Percentiles rank a stretch among this genome's conserved stretches.
These are phyloP conservation scores for Myripristis murdjan DNA, from an alignment of 2,797 vertebrate genomes.

Conservation along the genomic window DNA sequence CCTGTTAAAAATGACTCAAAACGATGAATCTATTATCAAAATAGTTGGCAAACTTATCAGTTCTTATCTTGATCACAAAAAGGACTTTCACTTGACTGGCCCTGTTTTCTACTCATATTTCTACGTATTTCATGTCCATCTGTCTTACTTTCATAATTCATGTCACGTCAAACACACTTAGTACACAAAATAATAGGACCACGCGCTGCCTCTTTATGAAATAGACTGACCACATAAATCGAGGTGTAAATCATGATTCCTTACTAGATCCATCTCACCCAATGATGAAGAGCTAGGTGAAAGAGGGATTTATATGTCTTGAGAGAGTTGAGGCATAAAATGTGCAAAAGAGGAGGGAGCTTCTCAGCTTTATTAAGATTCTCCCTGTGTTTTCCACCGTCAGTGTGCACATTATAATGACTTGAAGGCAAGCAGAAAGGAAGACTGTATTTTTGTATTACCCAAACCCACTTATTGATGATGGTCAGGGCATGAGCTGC, in stretches of 20 bases:
- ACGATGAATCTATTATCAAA: no score
- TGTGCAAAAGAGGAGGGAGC: no score
- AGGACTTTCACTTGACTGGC: constrained; percentile 8
- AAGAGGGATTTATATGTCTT: no score
- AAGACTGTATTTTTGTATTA: constrained; percentile 8
- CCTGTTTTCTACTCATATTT: constrained; percentile 21
- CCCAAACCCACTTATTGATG: constrained; percentile 27
- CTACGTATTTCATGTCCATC: constrained; percentile 26
- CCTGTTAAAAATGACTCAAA: no score
- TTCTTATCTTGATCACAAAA: no score
- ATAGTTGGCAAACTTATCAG: no score
- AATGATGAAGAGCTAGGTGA: no score
- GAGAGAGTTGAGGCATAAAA: no score
- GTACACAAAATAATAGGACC: constrained; percentile 55
- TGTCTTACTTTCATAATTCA: constrained; percentile 51
- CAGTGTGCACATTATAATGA: constrained; percentile 40
- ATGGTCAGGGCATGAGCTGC: constrained; percentile 20
- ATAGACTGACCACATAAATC: constrained; percentile 24
- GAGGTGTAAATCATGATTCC: no score
- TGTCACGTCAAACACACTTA: constrained; percentile 57
- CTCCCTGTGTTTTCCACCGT: constrained; percentile 48
- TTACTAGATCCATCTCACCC: no score
- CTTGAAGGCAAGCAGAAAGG: constrained; percentile 26
- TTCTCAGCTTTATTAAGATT: constrained; percentile 42
- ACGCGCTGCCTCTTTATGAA: constrained; percentile 62